Evolutionary conservation across 2,113 vertebrate genomes (phyloP).

Genomic region (Lates calcarifer): DNA sequence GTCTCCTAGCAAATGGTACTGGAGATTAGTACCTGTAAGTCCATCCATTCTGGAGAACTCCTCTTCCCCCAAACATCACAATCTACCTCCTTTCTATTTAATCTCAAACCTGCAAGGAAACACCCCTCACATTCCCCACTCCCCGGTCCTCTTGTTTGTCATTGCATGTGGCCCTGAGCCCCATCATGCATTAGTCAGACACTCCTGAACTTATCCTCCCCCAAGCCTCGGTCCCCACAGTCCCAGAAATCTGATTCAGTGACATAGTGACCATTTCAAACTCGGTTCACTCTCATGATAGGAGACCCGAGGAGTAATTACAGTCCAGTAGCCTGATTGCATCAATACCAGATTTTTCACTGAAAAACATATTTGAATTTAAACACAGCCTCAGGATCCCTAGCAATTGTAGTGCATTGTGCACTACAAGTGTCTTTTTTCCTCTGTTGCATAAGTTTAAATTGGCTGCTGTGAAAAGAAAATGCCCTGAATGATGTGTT

Average conservation of each 20-base stretch:
- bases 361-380: background rate
- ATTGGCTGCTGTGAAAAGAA: background rate
- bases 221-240: background rate
- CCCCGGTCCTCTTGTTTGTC: background rate
- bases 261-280: background rate
- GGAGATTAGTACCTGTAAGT: slow-evolving; percentile 99
- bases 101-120: slow-evolving; percentile 26
- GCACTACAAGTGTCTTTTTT: background rate
- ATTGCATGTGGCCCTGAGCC: slow-evolving; percentile 68
- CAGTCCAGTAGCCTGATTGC: background rate
- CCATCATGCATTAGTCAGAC: slow-evolving; percentile 18
- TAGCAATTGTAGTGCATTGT: background rate
- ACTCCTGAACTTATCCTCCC: background rate
- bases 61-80: slow-evolving; percentile 6
- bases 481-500: background rate
- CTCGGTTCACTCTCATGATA: background rate
- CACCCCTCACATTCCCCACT: background rate
- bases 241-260: background rate
- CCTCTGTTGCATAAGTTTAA: background rate
- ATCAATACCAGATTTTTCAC: background rate
- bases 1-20: slow-evolving; percentile 98
- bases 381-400: background rate
- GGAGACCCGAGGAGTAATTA: background rate
- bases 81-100: slow-evolving; percentile 16
- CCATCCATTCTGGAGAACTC: slow-evolving; percentile 67